A percentile compares a stretch with the other conserved stretches of the same genome.
Conservation (phyloP, 2,888 invertebrate genomes). For the Athripsodes cinereus region DNA sequence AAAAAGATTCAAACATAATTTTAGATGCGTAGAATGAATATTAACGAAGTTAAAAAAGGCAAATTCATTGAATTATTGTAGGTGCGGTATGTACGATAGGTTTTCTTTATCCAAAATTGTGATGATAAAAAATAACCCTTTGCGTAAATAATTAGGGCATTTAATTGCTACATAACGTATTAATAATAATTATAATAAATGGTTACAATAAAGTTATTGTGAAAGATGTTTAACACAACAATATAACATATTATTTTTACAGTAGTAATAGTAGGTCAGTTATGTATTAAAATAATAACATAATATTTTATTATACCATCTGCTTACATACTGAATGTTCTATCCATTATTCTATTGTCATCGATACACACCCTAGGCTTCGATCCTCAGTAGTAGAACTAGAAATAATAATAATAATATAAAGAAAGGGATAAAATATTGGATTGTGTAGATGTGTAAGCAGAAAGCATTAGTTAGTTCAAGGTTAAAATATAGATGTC, state of each 20-base stretch:
- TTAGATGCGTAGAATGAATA: no score
- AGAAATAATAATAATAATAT: no score
- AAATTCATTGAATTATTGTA: no score
- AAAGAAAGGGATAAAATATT: conserved; percentile 14
- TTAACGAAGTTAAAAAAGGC: no score
- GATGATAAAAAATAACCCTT: no score
- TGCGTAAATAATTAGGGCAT: no score
- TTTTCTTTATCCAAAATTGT: no score
- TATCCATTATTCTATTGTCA: conserved; percentile 26
- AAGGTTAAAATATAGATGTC: conserved; percentile 23
- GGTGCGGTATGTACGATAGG: no score
- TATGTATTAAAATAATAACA: no score
- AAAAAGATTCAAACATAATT: no score
- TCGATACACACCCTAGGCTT: conserved; percentile 19
- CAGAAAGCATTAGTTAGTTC: conserved; percentile 10
- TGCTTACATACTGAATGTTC: conserved; percentile 26
- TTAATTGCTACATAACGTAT: neutral
- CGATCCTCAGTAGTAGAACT: no score
- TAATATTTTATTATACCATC: conserved; percentile 16
- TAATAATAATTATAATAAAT: neutral
- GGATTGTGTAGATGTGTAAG: neutral
- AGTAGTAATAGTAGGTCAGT: no score
- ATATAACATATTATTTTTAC: neutral
- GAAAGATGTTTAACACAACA: neutral
- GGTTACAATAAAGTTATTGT: neutral